phyloP scores from a whole-genome alignment of 2,113 vertebrate species.

The Donacobius atricapilla region DNA sequence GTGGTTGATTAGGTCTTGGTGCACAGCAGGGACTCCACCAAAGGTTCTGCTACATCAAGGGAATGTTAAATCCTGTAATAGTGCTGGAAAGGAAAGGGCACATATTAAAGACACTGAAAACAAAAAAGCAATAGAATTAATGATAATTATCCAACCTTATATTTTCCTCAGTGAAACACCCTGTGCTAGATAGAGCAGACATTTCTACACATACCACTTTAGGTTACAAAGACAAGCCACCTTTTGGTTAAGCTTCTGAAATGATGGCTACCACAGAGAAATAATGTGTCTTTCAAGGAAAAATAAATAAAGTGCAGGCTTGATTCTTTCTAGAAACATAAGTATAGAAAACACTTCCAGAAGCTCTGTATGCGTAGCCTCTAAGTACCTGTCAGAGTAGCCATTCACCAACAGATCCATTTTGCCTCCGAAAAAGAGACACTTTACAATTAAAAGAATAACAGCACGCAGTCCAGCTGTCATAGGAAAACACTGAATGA shows the following conservation, averaged over 20 bases:
- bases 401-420: not conserved
- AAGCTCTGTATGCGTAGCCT: not conserved
- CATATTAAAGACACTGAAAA: not conserved
- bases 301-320: not conserved
- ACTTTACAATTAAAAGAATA: constrained; percentile 3
- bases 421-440: not conserved
- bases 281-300: not conserved
- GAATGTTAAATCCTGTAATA: not conserved
- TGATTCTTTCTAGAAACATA: not conserved
- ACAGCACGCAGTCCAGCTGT: not conserved
- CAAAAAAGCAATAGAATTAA: not conserved
- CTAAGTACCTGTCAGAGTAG: not conserved
- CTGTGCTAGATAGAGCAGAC: not conserved
- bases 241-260: not conserved
- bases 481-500: constrained; percentile 23
- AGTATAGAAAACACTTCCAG: not conserved
- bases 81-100: not conserved
- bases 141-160: not conserved
- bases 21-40: not conserved
- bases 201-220: not conserved
- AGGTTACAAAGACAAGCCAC: not conserved
- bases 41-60: not conserved
- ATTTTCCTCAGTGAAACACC: not conserved
- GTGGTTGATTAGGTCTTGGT: not conserved
- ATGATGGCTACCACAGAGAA: not conserved